A percentile compares a stretch with the other conserved stretches of the same genome.
Evolutionary conservation across 2,113 vertebrate genomes (phyloP).

Genomic region (Desmodus rotundus): DNA sequence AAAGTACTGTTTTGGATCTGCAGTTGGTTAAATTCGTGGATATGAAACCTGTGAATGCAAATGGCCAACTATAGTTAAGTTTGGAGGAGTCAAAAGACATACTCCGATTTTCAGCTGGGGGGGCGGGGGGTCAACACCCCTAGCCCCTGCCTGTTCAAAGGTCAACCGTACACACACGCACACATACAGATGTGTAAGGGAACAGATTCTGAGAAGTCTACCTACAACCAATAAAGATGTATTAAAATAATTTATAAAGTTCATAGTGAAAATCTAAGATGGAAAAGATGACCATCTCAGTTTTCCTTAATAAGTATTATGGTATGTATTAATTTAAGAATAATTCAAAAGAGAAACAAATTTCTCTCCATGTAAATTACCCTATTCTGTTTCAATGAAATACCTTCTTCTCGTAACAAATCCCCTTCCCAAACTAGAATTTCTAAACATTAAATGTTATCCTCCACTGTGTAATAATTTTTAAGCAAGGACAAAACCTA

Average conservation of each 20-base stretch:
- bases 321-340: not conserved
- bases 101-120: not conserved
- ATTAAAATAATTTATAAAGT: slow-evolving; percentile 5
- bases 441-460: slow-evolving; percentile 11
- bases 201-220: not conserved
- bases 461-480: not conserved
- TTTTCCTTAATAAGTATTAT: not conserved
- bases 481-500: slow-evolving; percentile 5
- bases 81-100: not conserved
- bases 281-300: not conserved
- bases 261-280: not conserved
- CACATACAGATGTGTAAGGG: not conserved
- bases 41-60: not conserved
- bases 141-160: not conserved
- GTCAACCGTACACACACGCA: too few relatives aligned
- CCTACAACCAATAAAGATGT: not conserved
- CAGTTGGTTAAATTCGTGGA: not conserved
- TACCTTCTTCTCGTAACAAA: not conserved
- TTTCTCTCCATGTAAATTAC: not conserved
- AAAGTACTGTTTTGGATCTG: not conserved
- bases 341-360: slow-evolving; percentile 15
- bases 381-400: not conserved
- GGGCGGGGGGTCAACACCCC: not conserved
- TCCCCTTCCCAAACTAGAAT: not conserved
- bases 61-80: not conserved